These are phyloP conservation scores for Lynx canadensis DNA, from an alignment of 2,113 vertebrate genomes.

Conservation along the genomic window DNA sequence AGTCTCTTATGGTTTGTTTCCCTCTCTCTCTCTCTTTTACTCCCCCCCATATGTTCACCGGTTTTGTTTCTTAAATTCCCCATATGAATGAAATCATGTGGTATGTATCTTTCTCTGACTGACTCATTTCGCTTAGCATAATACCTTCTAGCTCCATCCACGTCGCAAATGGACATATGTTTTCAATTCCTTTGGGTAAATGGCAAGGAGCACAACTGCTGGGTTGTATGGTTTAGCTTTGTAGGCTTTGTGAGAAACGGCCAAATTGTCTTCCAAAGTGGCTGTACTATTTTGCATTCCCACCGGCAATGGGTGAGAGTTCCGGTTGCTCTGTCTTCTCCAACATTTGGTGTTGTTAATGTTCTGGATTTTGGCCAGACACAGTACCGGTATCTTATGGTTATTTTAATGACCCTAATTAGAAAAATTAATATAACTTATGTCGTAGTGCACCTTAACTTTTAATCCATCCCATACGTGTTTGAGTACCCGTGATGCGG, in stretches of 20 bases:
- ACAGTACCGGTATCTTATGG: background rate
- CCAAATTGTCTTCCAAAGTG: background rate
- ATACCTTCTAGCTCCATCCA: too few relatives aligned
- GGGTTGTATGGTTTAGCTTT: background rate
- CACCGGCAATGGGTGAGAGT: background rate
- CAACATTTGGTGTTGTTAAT: background rate
- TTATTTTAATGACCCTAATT: background rate
- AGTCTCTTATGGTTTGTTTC: too few relatives aligned
- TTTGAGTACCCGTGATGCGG: background rate
- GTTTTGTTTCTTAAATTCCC: too few relatives aligned
- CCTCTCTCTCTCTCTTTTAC: too few relatives aligned
- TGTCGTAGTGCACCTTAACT: background rate
- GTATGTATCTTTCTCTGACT: too few relatives aligned
- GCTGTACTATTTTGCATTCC: background rate
- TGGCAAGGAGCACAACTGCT: background rate
- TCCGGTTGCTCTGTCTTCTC: background rate
- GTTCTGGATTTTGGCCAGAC: background rate
- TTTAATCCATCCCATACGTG: background rate
- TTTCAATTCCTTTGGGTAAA: background rate
- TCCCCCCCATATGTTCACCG: too few relatives aligned
- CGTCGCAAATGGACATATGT: accelerated
- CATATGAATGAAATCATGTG: too few relatives aligned
- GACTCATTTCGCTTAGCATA: too few relatives aligned
- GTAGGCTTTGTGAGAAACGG: background rate
- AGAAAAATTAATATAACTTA: background rate